Conservation (phyloP, 2,797 vertebrate species). For the Tokudaia tokunoshimensis region DNA sequence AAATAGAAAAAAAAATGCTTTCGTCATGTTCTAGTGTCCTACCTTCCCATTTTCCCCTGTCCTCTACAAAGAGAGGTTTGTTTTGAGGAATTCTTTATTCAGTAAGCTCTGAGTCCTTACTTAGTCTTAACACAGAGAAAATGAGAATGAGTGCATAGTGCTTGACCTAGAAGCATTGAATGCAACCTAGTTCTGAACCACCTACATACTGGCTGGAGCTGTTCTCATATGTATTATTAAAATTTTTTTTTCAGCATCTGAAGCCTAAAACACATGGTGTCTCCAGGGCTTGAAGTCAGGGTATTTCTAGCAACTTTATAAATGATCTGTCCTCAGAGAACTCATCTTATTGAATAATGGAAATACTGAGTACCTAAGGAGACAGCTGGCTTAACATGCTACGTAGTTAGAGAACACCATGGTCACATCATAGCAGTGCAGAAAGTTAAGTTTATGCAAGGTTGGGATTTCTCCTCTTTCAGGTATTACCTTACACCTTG, state of each 20-base stretch:
- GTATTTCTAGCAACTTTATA: constrained; percentile 47
- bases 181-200: background rate
- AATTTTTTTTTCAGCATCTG: background rate
- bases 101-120: background rate
- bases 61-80: background rate
- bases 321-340: constrained; percentile 50
- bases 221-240: background rate
- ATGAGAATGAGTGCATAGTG: background rate
- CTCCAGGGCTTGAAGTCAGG: background rate
- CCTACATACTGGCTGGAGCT: background rate
- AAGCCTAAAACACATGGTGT: background rate
- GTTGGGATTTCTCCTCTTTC: constrained; percentile 32
- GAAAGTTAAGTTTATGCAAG: constrained; percentile 26
- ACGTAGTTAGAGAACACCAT: background rate
- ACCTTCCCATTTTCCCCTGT: background rate
- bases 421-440: background rate
- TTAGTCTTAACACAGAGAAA: background rate
- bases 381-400: constrained; percentile 30
- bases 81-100: background rate
- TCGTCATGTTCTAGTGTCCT: background rate
- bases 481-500: constrained; percentile 14
- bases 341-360: constrained; percentile 35
- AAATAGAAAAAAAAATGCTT: background rate
- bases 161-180: background rate
- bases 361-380: constrained; percentile 46